Conservation (phyloP, 2,888 invertebrate genomes). For the Sussaba pulchella region DNA sequence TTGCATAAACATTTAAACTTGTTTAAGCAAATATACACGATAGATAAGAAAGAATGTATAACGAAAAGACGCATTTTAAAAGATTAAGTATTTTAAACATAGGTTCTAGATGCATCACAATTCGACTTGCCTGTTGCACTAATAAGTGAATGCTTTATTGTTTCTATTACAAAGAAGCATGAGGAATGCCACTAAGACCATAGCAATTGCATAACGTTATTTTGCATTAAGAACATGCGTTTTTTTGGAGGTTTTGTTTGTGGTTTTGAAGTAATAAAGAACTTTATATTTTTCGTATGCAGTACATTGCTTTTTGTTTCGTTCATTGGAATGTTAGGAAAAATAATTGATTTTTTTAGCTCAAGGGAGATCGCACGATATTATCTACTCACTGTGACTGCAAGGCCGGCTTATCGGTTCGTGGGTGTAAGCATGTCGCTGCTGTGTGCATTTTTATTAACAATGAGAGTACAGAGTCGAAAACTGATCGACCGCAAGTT, state of each 20-base stretch:
- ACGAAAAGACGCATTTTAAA: no score
- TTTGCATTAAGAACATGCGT: not conserved
- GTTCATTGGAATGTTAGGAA: not conserved
- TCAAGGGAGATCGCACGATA: not conserved
- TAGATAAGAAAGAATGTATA: no score
- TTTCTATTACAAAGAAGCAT: not conserved
- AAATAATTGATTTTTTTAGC: slow-evolving; percentile 6
- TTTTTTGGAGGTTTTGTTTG: slow-evolving; percentile 18
- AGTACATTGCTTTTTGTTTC: not conserved
- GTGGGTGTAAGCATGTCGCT: slow-evolving; percentile 56
- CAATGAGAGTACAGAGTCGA: slow-evolving; percentile 45
- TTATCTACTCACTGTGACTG: not conserved
- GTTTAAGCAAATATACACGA: no score
- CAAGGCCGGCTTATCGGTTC: slow-evolving; percentile 9
- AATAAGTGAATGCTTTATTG: slow-evolving; percentile 18
- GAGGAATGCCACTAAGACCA: not conserved
- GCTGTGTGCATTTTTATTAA: slow-evolving; percentile 58
- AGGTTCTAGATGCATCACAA: not conserved
- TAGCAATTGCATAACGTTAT: no score
- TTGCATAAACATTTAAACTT: no score
- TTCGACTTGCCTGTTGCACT: slow-evolving; percentile 21
- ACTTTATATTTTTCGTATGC: not conserved
- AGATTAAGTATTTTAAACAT: no score
- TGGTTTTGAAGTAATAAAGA: slow-evolving; percentile 15
- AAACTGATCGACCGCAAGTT: slow-evolving; percentile 53